Evolutionary conservation across 2,113 vertebrate species (phyloP).

Genomic region (Lipophrys pholis): DNA sequence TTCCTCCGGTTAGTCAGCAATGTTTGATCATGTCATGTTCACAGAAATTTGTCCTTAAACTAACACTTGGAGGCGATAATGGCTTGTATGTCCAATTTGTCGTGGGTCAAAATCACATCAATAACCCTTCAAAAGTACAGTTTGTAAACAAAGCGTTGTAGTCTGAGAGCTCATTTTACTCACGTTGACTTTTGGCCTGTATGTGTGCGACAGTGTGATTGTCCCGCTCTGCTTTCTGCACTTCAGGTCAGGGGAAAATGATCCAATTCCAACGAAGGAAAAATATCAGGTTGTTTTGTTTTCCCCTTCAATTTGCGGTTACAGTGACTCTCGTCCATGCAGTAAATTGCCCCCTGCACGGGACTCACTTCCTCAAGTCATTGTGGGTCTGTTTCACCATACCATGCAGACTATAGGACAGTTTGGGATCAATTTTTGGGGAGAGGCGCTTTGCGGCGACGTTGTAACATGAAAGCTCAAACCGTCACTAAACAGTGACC

Average conservation of each 20-base stretch:
- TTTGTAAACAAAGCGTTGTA: not conserved
- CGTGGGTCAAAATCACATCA: not conserved
- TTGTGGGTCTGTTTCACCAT: not conserved
- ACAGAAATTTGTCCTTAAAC: not conserved
- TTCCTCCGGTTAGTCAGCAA: not conserved
- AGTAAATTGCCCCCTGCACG: too few species aligned
- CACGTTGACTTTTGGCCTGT: not conserved
- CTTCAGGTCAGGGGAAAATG: not conserved
- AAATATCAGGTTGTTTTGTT: too few species aligned
- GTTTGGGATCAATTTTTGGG: not conserved
- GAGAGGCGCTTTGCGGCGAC: not conserved
- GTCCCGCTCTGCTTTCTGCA: not conserved
- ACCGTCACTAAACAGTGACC: not conserved
- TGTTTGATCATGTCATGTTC: slow-evolving; percentile 4
- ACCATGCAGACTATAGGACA: not conserved
- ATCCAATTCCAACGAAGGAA: not conserved
- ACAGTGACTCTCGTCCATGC: too few species aligned
- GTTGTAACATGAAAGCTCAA: not conserved
- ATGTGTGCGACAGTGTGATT: not conserved
- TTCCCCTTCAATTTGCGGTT: too few species aligned
- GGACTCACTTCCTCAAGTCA: too few species aligned
- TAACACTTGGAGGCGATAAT: not conserved
- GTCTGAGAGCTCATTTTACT: not conserved
- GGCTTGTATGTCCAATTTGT: not conserved
- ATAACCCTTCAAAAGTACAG: not conserved